Conservation (phyloP, 35 echinoderm and acorn worm species). For the Diadema setosum region DNA sequence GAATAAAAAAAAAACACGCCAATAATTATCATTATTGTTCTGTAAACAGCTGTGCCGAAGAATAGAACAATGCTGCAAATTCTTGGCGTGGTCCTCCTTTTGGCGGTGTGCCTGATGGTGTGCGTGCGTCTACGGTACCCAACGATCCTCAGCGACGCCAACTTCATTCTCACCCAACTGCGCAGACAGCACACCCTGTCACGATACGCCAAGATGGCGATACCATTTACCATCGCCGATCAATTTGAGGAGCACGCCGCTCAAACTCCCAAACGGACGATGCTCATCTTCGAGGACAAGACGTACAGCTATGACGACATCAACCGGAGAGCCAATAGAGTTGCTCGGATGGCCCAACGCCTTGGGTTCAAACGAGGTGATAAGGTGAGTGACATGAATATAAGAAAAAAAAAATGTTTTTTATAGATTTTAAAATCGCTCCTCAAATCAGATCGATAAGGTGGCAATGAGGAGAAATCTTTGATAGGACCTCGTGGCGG, state of each 20-base stretch:
- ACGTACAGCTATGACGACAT: conserved; percentile 73
- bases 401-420: no score
- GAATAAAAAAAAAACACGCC: no score
- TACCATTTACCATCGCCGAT: conserved; percentile 74
- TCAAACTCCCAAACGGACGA: conserved; percentile 57
- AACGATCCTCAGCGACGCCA: conserved; percentile 35
- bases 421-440: no score
- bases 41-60: no score
- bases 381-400: no score
- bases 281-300: conserved; percentile 68
- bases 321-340: conserved; percentile 63
- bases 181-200: conserved; percentile 29
- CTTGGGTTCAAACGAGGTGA: conserved; percentile 71
- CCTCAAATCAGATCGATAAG: no score
- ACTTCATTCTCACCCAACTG: conserved; percentile 71
- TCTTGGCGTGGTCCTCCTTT: background rate
- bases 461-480: no score
- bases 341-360: conserved; percentile 50
- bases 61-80: conserved; percentile 1
- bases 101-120: conserved; percentile 13
- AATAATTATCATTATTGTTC: no score
- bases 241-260: conserved; percentile 63
- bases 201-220: conserved; percentile 26
- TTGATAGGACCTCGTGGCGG: no score
- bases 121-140: conserved; percentile 50